A percentile compares a stretch with the other conserved stretches of the same genome.
These are phyloP conservation scores for Hirundichthys speculiger DNA, from an alignment of 2,113 vertebrate genomes.

Conservation along the genomic window DNA sequence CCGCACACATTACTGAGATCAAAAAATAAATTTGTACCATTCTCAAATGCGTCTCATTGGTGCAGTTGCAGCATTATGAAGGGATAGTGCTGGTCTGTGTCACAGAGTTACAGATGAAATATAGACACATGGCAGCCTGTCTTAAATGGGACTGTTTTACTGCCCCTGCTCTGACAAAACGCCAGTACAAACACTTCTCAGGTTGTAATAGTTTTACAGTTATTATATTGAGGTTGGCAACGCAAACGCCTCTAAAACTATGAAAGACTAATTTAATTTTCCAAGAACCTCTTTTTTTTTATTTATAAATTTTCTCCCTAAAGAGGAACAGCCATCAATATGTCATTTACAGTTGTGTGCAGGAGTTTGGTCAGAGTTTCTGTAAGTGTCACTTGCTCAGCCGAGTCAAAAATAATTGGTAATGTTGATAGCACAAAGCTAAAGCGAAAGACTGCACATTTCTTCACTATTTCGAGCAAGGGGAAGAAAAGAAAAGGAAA, in stretches of 20 bases:
- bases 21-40: constrained; percentile 20
- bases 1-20: constrained; percentile 11
- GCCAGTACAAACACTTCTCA: constrained; percentile 80
- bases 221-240: constrained; percentile 78
- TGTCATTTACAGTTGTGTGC: constrained; percentile 54
- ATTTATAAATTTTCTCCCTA: constrained; percentile 40
- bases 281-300: constrained; percentile 48
- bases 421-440: no score
- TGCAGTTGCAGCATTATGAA: constrained; percentile 30
- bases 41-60: constrained; percentile 33
- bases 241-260: constrained; percentile 39
- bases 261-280: constrained; percentile 76
- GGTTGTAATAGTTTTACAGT: constrained; percentile 80
- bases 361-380: constrained; percentile 42
- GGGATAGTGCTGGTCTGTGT: constrained; percentile 42
- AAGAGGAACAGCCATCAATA: constrained; percentile 66
- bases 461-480: no score
- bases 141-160: constrained; percentile 56
- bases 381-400: neutral
- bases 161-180: constrained; percentile 53
- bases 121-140: constrained; percentile 49
- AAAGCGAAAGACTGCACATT: no score
- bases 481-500: no score
- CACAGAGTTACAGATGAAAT: constrained; percentile 62
- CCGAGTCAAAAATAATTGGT: no score